Percentiles rank a stretch among this genome's conserved stretches.
phyloP scores from a whole-genome alignment of 2,888 invertebrate genomes.

The Alviniconcha strummeri region DNA sequence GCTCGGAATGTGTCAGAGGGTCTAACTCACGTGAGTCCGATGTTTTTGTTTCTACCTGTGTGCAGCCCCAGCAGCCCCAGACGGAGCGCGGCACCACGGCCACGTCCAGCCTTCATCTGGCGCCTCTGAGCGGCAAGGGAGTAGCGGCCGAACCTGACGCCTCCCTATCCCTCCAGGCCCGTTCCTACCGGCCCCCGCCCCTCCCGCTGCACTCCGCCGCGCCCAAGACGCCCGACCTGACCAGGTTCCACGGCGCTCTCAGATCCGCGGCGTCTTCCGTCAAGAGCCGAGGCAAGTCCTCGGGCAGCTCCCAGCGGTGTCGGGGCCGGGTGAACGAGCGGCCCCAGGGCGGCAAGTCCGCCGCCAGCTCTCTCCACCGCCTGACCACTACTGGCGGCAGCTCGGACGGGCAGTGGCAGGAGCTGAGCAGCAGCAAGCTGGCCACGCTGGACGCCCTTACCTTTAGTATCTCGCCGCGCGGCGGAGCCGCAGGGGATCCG shows the following conservation, averaged over 20 bases:
- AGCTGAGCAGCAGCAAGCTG: constrained; percentile 21
- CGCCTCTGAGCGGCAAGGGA: constrained; percentile 13
- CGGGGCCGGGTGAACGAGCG: neutral
- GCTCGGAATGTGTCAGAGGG: too few relatives aligned
- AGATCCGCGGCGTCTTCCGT: constrained; percentile 11
- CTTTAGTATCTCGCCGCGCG: neutral
- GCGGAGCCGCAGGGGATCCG: neutral
- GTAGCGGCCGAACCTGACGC: neutral
- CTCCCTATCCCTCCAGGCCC: constrained; percentile 9
- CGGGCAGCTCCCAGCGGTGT: too few relatives aligned
- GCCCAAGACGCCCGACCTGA: constrained; percentile 24
- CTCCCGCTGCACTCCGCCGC: neutral
- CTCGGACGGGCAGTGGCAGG: neutral
- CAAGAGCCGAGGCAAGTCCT: constrained; percentile 27
- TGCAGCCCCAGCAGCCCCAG: constrained; percentile 7
- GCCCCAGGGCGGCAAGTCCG: neutral
- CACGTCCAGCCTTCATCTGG: constrained; percentile 23
- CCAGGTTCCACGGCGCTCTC: neutral
- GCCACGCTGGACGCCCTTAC: constrained; percentile 17
- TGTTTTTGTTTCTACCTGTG: neutral
- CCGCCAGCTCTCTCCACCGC: neutral
- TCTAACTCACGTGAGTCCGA: too few relatives aligned
- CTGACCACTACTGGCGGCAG: neutral
- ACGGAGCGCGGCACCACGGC: constrained; percentile 18
- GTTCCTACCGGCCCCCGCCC: constrained; percentile 11